Percentiles rank a stretch among this genome's conserved stretches.
phyloP scores from a whole-genome alignment of 1,140 invertebrate genomes.

The Dendroctonus valens region DNA sequence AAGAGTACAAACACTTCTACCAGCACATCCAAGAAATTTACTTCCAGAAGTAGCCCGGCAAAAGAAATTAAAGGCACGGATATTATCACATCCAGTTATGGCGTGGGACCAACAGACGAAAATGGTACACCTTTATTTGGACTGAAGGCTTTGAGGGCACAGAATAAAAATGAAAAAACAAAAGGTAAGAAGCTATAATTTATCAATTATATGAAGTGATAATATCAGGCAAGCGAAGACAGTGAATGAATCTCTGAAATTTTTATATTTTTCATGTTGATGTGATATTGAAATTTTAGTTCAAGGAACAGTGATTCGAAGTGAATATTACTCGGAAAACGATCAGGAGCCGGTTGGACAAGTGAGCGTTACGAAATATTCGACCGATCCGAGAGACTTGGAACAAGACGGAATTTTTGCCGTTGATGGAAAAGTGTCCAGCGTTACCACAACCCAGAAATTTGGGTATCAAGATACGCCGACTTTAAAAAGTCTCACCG shows the following conservation, averaged over 20 bases:
- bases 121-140: conserved; percentile 75
- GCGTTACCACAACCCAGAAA: conserved; percentile 50
- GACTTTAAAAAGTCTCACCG: conserved; percentile 39
- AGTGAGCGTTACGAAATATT: conserved; percentile 65
- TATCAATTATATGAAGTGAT: background rate
- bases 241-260: background rate
- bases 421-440: conserved; percentile 38
- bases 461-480: conserved; percentile 53
- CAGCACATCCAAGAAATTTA: conserved; percentile 36
- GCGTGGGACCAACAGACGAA: conserved; percentile 76
- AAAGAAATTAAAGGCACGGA: conserved; percentile 53
- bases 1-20: conserved; percentile 20
- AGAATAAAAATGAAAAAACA: conserved; percentile 57
- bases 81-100: conserved; percentile 76
- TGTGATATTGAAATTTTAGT: conserved; percentile 51
- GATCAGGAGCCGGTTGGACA: conserved; percentile 64
- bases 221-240: background rate
- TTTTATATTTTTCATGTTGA: background rate
- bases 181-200: conserved; percentile 48
- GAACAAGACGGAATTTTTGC: conserved; percentile 42
- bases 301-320: conserved; percentile 63
- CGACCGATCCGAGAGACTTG: conserved; percentile 60
- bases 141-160: conserved; percentile 67
- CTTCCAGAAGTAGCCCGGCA: conserved; percentile 32
- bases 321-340: conserved; percentile 66